These are phyloP conservation scores for Odontomachus brunneus DNA, from an alignment of 1,140 invertebrate genomes.

Conservation along the genomic window DNA sequence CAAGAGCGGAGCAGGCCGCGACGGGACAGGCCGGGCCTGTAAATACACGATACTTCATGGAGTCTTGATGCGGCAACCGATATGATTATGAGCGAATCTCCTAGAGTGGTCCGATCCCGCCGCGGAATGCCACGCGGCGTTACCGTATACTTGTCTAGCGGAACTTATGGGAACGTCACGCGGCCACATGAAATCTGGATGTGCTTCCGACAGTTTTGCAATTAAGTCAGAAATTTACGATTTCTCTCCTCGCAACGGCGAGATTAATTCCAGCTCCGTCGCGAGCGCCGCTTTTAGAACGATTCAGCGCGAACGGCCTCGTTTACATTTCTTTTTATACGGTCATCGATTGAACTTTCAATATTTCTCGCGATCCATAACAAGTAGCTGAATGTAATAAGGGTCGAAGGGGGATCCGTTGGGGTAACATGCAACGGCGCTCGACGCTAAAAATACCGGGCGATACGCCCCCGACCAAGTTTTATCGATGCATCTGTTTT, in stretches of 20 bases:
- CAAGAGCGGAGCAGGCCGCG: conserved; percentile 14
- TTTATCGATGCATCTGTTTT: conserved; percentile 64
- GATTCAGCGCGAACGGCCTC: too few species aligned
- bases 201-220: too few species aligned
- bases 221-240: too few species aligned
- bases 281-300: not conserved
- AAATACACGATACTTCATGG: conserved; percentile 39
- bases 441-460: conserved; percentile 44
- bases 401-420: conserved; percentile 12
- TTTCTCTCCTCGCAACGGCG: too few species aligned
- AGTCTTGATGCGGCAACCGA: conserved; percentile 16
- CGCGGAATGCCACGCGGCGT: not conserved
- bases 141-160: too few species aligned
- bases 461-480: conserved; percentile 48
- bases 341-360: not conserved
- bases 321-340: not conserved
- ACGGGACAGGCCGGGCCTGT: conserved; percentile 29
- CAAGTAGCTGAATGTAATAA: conserved; percentile 11
- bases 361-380: not conserved
- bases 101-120: not conserved
- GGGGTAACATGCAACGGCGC: conserved; percentile 26
- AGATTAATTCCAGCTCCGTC: not conserved
- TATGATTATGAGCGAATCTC: conserved; percentile 44
- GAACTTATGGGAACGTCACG: too few species aligned
- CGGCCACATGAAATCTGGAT: too few species aligned